phyloP scores from a whole-genome alignment of 2,888 invertebrate genomes.

The Vannuccia rotundouncinata region DNA sequence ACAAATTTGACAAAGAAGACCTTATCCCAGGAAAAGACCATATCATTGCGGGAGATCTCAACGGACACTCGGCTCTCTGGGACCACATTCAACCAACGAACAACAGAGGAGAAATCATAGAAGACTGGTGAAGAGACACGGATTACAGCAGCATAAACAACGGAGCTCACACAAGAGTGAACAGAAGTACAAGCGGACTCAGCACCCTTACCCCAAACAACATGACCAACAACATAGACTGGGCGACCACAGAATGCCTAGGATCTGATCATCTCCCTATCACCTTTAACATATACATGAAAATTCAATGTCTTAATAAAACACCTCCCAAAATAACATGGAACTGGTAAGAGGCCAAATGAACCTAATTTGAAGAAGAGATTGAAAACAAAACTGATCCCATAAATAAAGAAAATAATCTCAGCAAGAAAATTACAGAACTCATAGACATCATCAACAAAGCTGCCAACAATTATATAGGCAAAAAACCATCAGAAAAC shows the following conservation, averaged over 20 bases:
- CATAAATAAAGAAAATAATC: neutral
- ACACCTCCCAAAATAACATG: neutral
- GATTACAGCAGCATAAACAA: neutral
- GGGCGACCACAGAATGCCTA: neutral
- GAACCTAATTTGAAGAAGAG: neutral
- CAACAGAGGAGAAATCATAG: neutral
- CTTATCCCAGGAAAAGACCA: neutral
- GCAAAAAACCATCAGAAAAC: neutral
- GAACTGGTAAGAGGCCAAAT: neutral
- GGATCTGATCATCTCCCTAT: neutral
- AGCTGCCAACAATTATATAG: neutral
- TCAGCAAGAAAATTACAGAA: neutral
- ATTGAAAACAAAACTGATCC: neutral
- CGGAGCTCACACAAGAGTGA: conserved; percentile 1
- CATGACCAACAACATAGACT: neutral
- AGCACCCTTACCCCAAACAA: neutral
- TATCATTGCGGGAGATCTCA: neutral
- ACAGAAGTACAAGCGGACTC: neutral
- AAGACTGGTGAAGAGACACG: neutral
- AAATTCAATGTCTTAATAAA: neutral
- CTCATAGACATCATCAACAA: neutral
- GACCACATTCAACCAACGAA: neutral
- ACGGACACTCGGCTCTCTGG: neutral
- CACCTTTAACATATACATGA: neutral
- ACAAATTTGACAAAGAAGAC: neutral